A percentile compares a stretch with the other conserved stretches of the same genome.
These are phyloP conservation scores for Acronicta aceris DNA, from an alignment of 2,888 invertebrate species.

Conservation along the genomic window DNA sequence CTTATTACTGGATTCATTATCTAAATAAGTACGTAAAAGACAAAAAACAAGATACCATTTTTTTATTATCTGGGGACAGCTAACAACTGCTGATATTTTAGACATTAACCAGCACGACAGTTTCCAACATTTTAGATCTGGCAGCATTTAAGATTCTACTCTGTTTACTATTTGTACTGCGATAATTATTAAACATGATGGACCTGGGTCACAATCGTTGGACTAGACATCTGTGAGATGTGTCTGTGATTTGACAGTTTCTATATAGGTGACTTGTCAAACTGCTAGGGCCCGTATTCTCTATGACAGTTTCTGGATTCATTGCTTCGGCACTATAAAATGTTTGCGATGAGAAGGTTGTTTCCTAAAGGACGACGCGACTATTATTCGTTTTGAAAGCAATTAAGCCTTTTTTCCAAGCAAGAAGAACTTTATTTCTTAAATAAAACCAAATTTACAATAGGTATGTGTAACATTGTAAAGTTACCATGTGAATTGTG, in stretches of 20 bases:
- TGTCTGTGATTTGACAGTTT: neutral
- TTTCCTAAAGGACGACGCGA: neutral
- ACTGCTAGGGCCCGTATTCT: neutral
- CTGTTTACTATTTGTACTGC: conserved; percentile 18
- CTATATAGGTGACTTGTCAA: no score
- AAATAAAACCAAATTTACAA: no score
- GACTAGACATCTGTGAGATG: neutral
- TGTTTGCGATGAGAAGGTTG: neutral
- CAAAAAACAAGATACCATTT: conserved; percentile 5
- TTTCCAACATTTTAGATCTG: conserved; percentile 51
- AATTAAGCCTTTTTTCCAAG: no score
- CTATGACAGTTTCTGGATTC: neutral
- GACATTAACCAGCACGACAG: neutral
- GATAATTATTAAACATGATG: neutral
- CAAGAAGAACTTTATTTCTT: no score
- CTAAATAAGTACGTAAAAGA: conserved; percentile 6
- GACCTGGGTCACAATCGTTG: conserved; percentile 1
- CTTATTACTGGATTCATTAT: conserved; percentile 29
- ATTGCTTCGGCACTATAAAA: neutral
- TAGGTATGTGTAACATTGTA: no score
- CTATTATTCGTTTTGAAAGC: no score
- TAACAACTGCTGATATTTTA: conserved; percentile 1
- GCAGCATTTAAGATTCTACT: conserved; percentile 16
- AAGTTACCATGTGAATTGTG: no score
- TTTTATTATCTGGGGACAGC: conserved; percentile 35